Evolutionary conservation across 64 coral and sea anemone genomes (phyloP).

Genomic region (Astreopora myriophthalma): DNA sequence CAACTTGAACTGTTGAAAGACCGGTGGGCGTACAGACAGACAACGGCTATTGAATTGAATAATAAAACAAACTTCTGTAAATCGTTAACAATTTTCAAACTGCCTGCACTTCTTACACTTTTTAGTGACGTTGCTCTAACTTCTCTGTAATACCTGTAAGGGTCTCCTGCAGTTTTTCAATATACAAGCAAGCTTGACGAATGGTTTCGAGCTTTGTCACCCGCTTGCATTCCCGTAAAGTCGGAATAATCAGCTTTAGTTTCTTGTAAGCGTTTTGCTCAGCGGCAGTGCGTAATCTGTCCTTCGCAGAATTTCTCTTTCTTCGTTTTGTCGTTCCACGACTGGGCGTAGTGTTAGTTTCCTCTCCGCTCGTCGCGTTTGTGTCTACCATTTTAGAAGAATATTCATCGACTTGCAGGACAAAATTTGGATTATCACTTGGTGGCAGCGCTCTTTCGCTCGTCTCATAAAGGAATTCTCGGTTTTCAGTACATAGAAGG

Average conservation of each 20-base stretch:
- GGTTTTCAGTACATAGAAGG: slow-evolving; percentile 56
- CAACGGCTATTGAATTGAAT: no score
- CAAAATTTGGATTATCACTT: not conserved
- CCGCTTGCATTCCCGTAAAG: slow-evolving; percentile 56
- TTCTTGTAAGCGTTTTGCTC: slow-evolving; percentile 88
- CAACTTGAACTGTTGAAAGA: no score
- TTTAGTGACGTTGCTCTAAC: no score
- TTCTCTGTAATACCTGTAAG: slow-evolving; percentile 26
- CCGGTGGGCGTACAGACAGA: no score
- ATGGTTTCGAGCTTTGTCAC: slow-evolving; percentile 86
- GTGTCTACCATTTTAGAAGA: no score
- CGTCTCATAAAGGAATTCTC: slow-evolving; percentile 50
- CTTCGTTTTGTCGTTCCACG: slow-evolving; percentile 1
- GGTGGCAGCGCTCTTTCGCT: not conserved
- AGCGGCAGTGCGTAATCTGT: slow-evolving; percentile 79
- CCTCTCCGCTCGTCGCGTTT: not conserved
- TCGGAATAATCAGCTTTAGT: slow-evolving; percentile 71
- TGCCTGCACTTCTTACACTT: no score
- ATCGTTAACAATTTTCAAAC: no score
- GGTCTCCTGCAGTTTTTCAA: slow-evolving; percentile 65
- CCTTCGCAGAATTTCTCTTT: slow-evolving; percentile 71
- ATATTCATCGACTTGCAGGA: not conserved
- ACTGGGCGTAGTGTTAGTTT: not conserved
- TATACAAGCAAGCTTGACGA: slow-evolving; percentile 72
- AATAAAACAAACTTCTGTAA: no score